Evolutionary conservation across 2,888 invertebrate genomes (phyloP).

Genomic region (Buathra laborator): DNA sequence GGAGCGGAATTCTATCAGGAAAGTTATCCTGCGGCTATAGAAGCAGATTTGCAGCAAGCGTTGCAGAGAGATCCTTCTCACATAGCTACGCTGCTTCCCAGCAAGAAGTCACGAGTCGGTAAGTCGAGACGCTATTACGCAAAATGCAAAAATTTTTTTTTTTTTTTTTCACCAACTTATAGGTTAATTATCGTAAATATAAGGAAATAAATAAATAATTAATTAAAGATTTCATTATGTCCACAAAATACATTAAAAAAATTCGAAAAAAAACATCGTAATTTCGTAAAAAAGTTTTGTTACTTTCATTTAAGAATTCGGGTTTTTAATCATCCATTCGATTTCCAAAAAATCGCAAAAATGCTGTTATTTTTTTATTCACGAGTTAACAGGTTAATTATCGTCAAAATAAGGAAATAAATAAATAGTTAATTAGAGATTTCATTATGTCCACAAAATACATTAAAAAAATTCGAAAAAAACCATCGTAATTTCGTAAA

Average conservation of each 20-base stretch:
- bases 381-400: not conserved
- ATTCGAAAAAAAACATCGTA: no score
- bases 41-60: constrained; percentile 87
- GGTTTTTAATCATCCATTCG: no score
- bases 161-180: not conserved
- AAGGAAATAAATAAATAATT: not conserved
- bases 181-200: not conserved
- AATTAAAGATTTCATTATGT: not conserved
- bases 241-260: no score
- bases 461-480: no score
- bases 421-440: not conserved
- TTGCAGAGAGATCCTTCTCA: constrained; percentile 91
- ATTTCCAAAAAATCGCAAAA: no score
- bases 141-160: not conserved
- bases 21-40: constrained; percentile 91
- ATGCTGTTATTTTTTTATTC: not conserved
- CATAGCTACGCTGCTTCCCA: constrained; percentile 91
- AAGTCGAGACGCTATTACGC: constrained; percentile 76
- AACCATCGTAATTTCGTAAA: no score
- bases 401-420: not conserved
- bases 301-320: no score
- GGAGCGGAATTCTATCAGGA: constrained; percentile 95
- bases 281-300: no score
- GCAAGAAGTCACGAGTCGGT: constrained; percentile 92
- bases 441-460: not conserved